These are phyloP conservation scores for Sibirionetta formosa DNA, from an alignment of 2,797 vertebrate genomes.

Conservation along the genomic window DNA sequence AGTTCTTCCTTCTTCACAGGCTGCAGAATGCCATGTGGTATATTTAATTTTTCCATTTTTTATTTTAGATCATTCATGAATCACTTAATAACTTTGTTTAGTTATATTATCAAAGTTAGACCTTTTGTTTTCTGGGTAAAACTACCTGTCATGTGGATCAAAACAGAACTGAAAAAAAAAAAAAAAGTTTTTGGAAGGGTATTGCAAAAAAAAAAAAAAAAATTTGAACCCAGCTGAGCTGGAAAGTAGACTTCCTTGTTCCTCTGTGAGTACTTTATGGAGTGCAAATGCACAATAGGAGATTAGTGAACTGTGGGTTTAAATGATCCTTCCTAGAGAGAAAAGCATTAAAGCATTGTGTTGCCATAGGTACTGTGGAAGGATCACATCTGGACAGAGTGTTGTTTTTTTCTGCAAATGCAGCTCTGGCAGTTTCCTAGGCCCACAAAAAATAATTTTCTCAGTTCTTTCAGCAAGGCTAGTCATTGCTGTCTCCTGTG, in stretches of 20 bases:
- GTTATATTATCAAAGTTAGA: slow-evolving; percentile 55
- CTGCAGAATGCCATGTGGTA: slow-evolving; percentile 84
- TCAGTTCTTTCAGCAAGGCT: background rate
- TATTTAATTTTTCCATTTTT: slow-evolving; percentile 77
- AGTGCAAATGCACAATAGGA: background rate
- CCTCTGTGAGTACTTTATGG: background rate
- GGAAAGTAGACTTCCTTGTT: background rate
- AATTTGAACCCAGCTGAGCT: background rate
- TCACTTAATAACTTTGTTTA: slow-evolving; percentile 79
- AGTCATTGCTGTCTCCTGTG: background rate
- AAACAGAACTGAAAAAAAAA: background rate
- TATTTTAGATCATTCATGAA: slow-evolving; percentile 57
- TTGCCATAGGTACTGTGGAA: background rate
- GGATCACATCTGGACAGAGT: background rate
- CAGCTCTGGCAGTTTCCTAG: background rate
- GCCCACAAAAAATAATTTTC: background rate
- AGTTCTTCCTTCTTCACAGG: slow-evolving; percentile 77
- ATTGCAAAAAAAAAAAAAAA: background rate
- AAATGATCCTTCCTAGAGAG: background rate
- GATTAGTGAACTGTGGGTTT: background rate
- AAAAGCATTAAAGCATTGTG: background rate
- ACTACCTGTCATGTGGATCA: slow-evolving; percentile 65
- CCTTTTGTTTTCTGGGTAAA: slow-evolving; percentile 77
- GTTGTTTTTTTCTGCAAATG: background rate
- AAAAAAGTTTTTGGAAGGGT: background rate